phyloP scores from a whole-genome alignment of 2,113 vertebrate species.

The Platycercus adscitus region DNA sequence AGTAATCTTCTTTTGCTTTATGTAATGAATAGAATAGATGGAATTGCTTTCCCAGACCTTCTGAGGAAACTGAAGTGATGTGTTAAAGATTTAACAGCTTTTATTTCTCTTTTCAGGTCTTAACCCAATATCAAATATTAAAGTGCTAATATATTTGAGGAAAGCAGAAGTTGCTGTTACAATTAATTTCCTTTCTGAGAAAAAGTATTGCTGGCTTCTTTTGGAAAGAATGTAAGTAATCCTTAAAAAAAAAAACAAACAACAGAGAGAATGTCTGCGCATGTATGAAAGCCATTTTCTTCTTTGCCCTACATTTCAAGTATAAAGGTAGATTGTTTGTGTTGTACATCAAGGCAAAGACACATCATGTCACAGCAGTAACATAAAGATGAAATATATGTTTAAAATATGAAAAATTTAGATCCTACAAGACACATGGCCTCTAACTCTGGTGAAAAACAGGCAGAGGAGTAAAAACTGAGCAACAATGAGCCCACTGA shows the following conservation, averaged over 20 bases:
- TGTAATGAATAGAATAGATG: constrained; percentile 37
- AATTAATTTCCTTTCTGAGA: constrained; percentile 46
- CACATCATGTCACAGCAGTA: neutral
- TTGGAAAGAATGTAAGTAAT: neutral
- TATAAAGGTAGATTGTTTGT: neutral
- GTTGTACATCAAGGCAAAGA: neutral
- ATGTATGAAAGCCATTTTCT: neutral
- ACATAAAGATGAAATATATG: neutral
- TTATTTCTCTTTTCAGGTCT: constrained; percentile 60
- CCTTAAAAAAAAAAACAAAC: constrained; percentile 37
- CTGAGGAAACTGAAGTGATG: constrained; percentile 53
- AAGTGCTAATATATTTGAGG: constrained; percentile 36
- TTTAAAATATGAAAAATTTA: neutral
- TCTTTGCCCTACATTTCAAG: neutral
- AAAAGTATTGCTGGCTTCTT: neutral
- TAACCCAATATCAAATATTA: constrained; percentile 57
- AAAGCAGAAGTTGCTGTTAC: constrained; percentile 17
- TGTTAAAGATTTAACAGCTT: constrained; percentile 54
- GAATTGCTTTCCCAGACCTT: constrained; percentile 47
- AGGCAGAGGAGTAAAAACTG: neutral
- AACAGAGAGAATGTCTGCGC: neutral
- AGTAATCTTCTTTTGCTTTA: constrained; percentile 44
- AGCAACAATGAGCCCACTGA: neutral
- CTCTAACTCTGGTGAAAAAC: neutral
- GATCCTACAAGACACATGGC: neutral